A percentile compares a stretch with the other conserved stretches of the same genome.
Evolutionary conservation across 2,113 vertebrate species (phyloP).

Genomic region (Pygoscelis adeliae): DNA sequence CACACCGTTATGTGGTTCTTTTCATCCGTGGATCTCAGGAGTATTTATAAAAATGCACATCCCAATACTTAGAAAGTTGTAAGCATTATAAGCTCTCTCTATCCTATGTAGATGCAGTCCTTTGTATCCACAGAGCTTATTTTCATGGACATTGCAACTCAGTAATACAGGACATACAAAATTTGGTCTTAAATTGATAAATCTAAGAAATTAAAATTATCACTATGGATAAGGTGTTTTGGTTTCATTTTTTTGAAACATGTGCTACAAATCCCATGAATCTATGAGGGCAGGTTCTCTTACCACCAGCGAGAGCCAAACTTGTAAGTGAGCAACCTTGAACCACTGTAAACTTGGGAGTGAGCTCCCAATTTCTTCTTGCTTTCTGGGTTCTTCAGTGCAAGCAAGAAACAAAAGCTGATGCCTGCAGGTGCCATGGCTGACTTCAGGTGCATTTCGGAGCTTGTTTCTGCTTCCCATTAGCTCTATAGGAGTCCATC

Average conservation of each 20-base stretch:
- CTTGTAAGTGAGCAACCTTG: background rate
- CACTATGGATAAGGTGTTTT: background rate
- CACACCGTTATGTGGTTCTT: accelerated
- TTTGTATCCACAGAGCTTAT: background rate
- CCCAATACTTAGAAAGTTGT: background rate
- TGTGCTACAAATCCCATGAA: background rate
- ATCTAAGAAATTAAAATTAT: background rate
- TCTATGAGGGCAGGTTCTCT: background rate
- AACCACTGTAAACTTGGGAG: background rate
- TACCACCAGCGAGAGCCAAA: background rate
- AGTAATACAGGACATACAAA: background rate
- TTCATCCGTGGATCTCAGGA: background rate
- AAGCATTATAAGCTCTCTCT: background rate
- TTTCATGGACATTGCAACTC: background rate
- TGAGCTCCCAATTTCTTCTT: background rate
- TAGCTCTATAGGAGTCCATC: background rate
- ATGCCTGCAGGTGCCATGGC: background rate
- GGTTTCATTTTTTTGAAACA: background rate
- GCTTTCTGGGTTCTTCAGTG: background rate
- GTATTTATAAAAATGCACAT: background rate
- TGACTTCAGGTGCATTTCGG: background rate
- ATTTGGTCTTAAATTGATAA: background rate
- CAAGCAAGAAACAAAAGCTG: background rate
- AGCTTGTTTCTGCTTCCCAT: background rate
- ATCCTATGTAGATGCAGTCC: background rate